Percentiles rank a stretch among this genome's conserved stretches.
Evolutionary conservation across 2,888 invertebrate species (phyloP).

Genomic region (Stenchaetothrips biformis): DNA sequence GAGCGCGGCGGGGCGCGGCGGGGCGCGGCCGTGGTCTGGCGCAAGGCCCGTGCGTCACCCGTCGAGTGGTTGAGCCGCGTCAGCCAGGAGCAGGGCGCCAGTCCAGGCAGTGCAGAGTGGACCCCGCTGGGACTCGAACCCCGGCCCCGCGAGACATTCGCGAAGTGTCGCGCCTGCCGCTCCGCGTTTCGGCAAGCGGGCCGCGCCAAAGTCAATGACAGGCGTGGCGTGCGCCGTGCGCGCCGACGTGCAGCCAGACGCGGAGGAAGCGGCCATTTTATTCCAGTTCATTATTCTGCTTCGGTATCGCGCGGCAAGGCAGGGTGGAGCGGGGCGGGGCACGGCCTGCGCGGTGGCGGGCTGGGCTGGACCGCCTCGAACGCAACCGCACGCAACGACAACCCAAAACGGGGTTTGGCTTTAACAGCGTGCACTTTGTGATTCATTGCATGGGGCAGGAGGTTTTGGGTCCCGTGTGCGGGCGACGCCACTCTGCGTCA

Average conservation of each 20-base stretch:
- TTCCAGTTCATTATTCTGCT: slow-evolving; percentile 4
- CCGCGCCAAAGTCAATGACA: neutral
- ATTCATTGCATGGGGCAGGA: too few species aligned
- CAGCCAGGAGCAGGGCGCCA: too few species aligned
- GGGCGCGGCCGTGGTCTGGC: neutral
- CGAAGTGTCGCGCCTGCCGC: neutral
- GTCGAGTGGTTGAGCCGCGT: too few species aligned
- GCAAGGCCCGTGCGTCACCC: neutral
- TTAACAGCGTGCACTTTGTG: too few species aligned
- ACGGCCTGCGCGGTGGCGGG: neutral
- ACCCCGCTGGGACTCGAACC: neutral
- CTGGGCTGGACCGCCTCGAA: neutral
- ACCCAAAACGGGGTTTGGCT: too few species aligned
- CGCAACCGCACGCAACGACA: neutral
- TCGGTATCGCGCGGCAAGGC: neutral
- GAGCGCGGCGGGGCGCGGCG: neutral
- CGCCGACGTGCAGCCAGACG: neutral
- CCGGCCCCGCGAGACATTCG: neutral
- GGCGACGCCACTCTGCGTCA: too few species aligned
- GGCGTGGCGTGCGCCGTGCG: neutral
- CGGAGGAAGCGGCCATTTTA: neutral
- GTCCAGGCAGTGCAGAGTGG: too few species aligned
- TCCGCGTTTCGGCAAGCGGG: neutral
- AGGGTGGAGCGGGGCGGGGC: neutral
- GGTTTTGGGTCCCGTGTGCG: too few species aligned